A percentile compares a stretch with the other conserved stretches of the same genome.
These are phyloP conservation scores for Cephalopholis sonnerati DNA, from an alignment of 2,113 vertebrate species.

Conservation along the genomic window DNA sequence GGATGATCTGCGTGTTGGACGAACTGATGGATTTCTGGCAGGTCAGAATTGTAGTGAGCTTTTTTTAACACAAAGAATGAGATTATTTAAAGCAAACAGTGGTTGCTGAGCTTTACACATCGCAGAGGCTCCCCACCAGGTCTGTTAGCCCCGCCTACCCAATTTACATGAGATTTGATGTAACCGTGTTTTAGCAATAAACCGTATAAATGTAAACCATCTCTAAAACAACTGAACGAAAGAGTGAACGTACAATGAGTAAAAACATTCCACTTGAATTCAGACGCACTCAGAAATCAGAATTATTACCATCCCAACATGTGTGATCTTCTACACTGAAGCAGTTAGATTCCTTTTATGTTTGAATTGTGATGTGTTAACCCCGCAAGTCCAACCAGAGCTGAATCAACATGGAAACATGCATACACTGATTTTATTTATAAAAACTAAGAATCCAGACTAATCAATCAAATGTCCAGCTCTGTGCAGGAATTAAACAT, in stretches of 20 bases:
- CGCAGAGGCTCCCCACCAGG: too few relatives aligned
- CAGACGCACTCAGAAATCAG: neutral
- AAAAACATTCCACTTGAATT: neutral
- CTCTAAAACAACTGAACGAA: neutral
- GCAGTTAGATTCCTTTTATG: neutral
- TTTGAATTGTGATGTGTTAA: neutral
- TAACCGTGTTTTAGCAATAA: neutral
- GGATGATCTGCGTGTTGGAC: too few relatives aligned
- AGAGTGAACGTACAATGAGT: neutral
- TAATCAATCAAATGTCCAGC: neutral
- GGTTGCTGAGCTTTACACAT: neutral
- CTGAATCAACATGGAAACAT: constrained; percentile 4
- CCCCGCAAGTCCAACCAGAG: neutral
- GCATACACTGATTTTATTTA: neutral
- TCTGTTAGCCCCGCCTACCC: too few relatives aligned
- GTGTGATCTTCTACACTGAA: neutral
- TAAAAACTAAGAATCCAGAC: neutral
- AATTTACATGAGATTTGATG: neutral
- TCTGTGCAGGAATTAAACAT: constrained; percentile 3
- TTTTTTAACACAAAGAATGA: too few relatives aligned
- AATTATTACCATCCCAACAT: neutral
- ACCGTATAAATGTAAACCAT: neutral
- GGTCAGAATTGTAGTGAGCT: too few relatives aligned
- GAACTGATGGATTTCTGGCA: too few relatives aligned
- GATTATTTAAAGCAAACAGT: neutral